Conservation (phyloP, 1,140 invertebrate species). For the Anoplophora glabripennis region DNA sequence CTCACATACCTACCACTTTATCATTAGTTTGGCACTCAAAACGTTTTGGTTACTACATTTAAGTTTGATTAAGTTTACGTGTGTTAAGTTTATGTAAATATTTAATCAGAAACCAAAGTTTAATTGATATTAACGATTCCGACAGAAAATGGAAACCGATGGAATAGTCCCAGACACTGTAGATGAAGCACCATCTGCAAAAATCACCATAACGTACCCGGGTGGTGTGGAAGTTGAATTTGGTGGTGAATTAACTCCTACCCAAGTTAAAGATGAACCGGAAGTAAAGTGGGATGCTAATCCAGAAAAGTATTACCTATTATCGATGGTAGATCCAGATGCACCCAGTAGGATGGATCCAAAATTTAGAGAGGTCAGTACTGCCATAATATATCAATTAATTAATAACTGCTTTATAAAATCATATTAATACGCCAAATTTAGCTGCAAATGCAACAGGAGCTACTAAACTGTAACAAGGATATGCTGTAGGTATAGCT, state of each 20-base stretch:
- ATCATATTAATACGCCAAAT: too few relatives aligned
- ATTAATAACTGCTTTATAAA: too few relatives aligned
- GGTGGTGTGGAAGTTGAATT: constrained; percentile 18
- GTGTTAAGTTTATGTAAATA: too few relatives aligned
- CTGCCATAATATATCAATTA: too few relatives aligned
- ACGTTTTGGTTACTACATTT: too few relatives aligned
- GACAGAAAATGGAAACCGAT: constrained; percentile 11
- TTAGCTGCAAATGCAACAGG: too few relatives aligned
- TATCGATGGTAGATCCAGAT: constrained; percentile 82
- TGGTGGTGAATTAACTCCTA: constrained; percentile 63
- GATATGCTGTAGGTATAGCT: too few relatives aligned
- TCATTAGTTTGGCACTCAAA: too few relatives aligned
- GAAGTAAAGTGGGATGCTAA: constrained; percentile 61
- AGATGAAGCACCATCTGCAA: constrained; percentile 14
- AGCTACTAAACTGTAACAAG: too few relatives aligned
- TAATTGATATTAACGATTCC: not conserved
- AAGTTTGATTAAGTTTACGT: too few relatives aligned
- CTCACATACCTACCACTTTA: too few relatives aligned
- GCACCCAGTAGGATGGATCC: constrained; percentile 59
- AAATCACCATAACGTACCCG: constrained; percentile 17
- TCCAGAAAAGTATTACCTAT: constrained; percentile 63
- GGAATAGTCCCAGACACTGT: constrained; percentile 14
- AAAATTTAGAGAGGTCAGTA: constrained; percentile 28
- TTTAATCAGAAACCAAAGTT: too few relatives aligned
- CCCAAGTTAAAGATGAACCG: constrained; percentile 67